phyloP scores from a whole-genome alignment of 53 echinoderm and acorn worm species.

The Paracentrotus lividus region DNA sequence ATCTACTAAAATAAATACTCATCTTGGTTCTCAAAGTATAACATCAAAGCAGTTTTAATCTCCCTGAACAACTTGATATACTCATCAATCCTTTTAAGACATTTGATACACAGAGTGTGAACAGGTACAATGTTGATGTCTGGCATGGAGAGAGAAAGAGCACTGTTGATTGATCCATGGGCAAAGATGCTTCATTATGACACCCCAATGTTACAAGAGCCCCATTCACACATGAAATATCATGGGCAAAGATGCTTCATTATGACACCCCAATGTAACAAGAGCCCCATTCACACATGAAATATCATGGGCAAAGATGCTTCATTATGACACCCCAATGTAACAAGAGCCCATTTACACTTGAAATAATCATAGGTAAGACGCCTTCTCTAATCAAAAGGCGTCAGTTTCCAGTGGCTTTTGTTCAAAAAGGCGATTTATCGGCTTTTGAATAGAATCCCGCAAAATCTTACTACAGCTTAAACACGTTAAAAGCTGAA shows the following conservation, averaged over 20 bases:
- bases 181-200: neutral
- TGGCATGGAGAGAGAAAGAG: slow-evolving; percentile 15
- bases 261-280: neutral
- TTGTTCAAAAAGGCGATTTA: no score
- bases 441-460: no score
- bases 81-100: neutral
- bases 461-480: no score
- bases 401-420: no score
- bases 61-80: neutral
- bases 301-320: neutral
- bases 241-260: neutral
- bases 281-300: neutral
- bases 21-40: neutral
- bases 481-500: no score
- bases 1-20: neutral
- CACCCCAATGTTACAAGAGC: neutral
- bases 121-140: slow-evolving; percentile 31
- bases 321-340: neutral
- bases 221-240: neutral
- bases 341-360: neutral
- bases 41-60: neutral
- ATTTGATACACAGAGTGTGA: slow-evolving; percentile 9
- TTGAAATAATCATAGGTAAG: neutral
- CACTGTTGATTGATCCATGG: slow-evolving; percentile 8
- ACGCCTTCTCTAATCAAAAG: no score